These are phyloP conservation scores for Rutilus rutilus DNA, from an alignment of 2,113 vertebrate species.

Conservation along the genomic window DNA sequence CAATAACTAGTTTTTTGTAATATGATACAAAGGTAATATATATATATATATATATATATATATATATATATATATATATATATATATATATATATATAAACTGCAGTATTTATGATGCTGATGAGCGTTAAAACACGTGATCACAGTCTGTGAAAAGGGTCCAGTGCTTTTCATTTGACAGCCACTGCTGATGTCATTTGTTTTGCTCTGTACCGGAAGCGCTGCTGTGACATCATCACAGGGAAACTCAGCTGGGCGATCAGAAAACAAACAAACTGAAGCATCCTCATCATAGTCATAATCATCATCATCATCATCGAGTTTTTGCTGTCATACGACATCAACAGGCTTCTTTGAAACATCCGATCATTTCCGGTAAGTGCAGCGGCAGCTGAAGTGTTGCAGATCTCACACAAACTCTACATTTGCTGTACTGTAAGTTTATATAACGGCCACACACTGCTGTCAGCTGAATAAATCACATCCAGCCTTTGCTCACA, in stretches of 20 bases:
- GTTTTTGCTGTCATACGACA: neutral
- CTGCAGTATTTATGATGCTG: no score
- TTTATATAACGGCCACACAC: slow-evolving; percentile 4
- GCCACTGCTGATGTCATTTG: neutral
- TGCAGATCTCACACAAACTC: neutral
- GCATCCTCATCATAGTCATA: neutral
- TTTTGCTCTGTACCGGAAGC: slow-evolving; percentile 25
- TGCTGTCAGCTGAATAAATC: neutral
- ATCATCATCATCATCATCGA: neutral
- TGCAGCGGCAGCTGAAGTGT: neutral
- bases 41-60: no score
- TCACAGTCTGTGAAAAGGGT: no score
- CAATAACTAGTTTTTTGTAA: no score
- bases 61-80: no score
- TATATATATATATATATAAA: no score
- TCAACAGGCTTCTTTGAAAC: neutral
- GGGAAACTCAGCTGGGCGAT: neutral
- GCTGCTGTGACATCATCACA: slow-evolving; percentile 23
- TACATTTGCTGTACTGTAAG: neutral
- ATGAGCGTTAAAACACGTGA: no score
- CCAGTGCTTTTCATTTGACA: slow-evolving; percentile 2
- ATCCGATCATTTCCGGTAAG: neutral
- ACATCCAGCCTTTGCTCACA: neutral
- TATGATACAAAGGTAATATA: no score
- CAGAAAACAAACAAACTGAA: neutral